phyloP scores from a whole-genome alignment of 2,888 invertebrate genomes.

The Ichneumoninae sp. region DNA sequence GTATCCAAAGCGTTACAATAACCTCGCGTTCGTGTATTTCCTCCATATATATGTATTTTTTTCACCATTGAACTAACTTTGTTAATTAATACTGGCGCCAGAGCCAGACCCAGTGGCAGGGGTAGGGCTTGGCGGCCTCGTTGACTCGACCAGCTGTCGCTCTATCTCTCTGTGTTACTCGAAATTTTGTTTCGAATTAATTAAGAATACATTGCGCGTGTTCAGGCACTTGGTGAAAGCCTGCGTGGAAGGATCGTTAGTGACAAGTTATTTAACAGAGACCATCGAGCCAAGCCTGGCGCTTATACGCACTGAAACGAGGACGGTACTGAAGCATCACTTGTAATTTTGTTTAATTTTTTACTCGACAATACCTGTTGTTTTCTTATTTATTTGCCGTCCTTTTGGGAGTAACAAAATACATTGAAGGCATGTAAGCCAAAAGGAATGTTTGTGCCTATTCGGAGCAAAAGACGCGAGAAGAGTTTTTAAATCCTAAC shows the following conservation, averaged over 20 bases:
- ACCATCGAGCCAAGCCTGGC: not conserved
- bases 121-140: not conserved
- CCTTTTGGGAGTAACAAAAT: not conserved
- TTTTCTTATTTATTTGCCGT: too few species aligned
- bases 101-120: not conserved
- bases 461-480: not conserved
- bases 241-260: slow-evolving; percentile 10
- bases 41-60: not conserved
- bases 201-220: slow-evolving; percentile 30
- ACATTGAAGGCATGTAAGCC: not conserved
- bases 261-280: slow-evolving; percentile 18
- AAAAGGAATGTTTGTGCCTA: too few species aligned
- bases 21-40: slow-evolving; percentile 23
- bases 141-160: not conserved
- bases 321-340: not conserved
- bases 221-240: slow-evolving; percentile 11
- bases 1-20: slow-evolving; percentile 29
- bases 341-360: not conserved
- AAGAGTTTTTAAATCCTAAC: not conserved
- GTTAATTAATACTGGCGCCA: slow-evolving; percentile 46
- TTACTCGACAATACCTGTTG: not conserved
- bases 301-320: not conserved
- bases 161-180: not conserved
- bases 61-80: slow-evolving; percentile 55
- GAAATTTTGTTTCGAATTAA: slow-evolving; percentile 35